Conservation (phyloP, 2,888 invertebrate genomes). For the Ptychoptera albimana region DNA sequence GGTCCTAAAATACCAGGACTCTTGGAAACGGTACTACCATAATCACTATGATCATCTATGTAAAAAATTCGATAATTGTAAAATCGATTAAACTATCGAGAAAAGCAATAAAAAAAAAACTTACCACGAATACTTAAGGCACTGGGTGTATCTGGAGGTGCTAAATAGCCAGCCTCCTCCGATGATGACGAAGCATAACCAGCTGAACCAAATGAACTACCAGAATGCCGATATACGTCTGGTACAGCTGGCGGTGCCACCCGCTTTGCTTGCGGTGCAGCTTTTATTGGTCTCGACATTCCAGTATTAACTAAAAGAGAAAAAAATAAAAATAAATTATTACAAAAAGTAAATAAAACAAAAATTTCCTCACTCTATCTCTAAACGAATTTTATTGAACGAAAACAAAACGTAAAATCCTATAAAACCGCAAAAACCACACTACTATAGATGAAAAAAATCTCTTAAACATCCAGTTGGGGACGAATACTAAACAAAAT, state of each 20-base stretch:
- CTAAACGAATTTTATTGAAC: too few relatives aligned
- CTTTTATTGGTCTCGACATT: constrained; percentile 75
- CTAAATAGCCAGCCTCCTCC: constrained; percentile 55
- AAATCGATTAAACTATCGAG: not conserved
- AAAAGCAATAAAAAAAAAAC: not conserved
- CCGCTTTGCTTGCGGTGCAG: constrained; percentile 75
- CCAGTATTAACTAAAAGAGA: constrained; percentile 48
- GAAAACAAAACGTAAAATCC: too few relatives aligned
- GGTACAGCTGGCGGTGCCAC: constrained; percentile 77
- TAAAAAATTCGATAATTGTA: not conserved
- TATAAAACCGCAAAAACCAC: too few relatives aligned
- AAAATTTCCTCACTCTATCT: too few relatives aligned
- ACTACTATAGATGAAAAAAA: too few relatives aligned
- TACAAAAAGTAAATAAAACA: too few relatives aligned
- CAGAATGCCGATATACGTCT: constrained; percentile 63
- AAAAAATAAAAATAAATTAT: too few relatives aligned
- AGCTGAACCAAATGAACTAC: constrained; percentile 61
- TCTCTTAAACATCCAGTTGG: too few relatives aligned
- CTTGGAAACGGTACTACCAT: constrained; percentile 37
- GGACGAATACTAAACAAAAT: too few relatives aligned
- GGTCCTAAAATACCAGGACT: constrained; percentile 7
- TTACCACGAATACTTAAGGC: constrained; percentile 28
- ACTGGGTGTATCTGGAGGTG: constrained; percentile 34
- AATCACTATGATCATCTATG: constrained; percentile 51
- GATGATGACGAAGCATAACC: constrained; percentile 64